These are phyloP conservation scores for Hylaeus volcanicus DNA, from an alignment of 1,140 invertebrate genomes.

Conservation along the genomic window DNA sequence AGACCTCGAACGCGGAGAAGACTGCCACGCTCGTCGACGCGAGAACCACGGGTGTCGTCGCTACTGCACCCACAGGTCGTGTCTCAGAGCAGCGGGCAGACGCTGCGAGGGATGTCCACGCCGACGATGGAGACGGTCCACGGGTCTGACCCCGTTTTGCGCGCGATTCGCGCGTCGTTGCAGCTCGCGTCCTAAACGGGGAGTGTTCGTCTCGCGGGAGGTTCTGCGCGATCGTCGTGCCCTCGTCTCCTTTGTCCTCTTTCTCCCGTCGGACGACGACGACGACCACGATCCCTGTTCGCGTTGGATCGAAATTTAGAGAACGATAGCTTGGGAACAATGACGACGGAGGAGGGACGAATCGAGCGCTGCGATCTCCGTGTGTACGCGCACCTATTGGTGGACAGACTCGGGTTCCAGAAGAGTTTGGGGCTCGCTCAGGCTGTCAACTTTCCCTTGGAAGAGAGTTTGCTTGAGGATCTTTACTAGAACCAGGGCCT, in stretches of 20 bases:
- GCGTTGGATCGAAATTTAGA: conserved; percentile 31
- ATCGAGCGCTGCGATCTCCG: neutral
- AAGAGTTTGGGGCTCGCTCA: neutral
- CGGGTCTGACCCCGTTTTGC: conserved; percentile 9
- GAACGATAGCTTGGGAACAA: neutral
- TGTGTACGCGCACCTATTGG: neutral
- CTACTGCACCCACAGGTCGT: neutral
- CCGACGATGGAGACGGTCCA: conserved; percentile 27
- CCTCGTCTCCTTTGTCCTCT: conserved; percentile 44
- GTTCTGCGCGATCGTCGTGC: conserved; percentile 16
- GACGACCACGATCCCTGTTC: neutral
- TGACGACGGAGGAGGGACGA: neutral
- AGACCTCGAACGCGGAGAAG: conserved; percentile 8
- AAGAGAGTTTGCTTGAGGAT: too few species aligned
- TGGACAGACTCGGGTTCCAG: neutral
- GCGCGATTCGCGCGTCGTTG: neutral
- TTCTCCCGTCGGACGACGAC: conserved; percentile 12
- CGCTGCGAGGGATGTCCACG: conserved; percentile 1
- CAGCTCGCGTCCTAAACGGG: conserved; percentile 17
- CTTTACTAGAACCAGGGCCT: too few species aligned
- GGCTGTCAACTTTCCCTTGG: too few species aligned
- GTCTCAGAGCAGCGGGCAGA: neutral
- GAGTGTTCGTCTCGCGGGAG: conserved; percentile 41
- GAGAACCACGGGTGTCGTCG: conserved; percentile 4
- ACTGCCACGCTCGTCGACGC: neutral